Evolutionary conservation across 2,888 invertebrate species (phyloP), one percentile per base, ranked within the genome.

Genomic region (Copidosoma aretas): DNA sequence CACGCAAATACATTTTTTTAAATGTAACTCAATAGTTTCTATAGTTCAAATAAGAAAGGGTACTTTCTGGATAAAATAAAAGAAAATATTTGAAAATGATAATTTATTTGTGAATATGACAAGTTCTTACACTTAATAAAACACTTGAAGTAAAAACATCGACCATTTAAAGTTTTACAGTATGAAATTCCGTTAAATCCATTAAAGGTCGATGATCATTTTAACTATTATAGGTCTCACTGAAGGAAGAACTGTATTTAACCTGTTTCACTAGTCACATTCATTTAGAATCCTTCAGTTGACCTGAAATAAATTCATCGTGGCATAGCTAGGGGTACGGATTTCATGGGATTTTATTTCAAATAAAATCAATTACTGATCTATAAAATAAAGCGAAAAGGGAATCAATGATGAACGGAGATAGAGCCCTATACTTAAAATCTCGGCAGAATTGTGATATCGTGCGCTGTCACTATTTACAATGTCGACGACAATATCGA

Each of bases 401-500:
- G 49, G 22, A 24, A 64, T 60, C 25, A 21, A 60, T 15, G 22
- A n/a, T 24, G n/a, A 67, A 46, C 19, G 12, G 19, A 24, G n/a
- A 54, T 43, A 39, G 43, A 22, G n/a, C 21, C 19, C 24, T 46
- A 14, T 46, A 46, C 41, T 51, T 52, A 54, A 53, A 53, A 53
- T 17, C 62, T 61, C 58, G 46, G 58, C 22, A 62, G 49, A 65
- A 65, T 59, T 54, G 51, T 65, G 59, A 65, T 62, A 51, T 69
- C 62, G 60, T 65, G 65, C 62, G 61, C 46, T 67, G 63, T 64
- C 46, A 64, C 68, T 71, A 71, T 71, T 62, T 71, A 71, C 71
- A 71, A 71, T 68, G 60, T 63, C 68, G 58, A 68, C 68, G 65
- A 71, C 71, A 71, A 71, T 68, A 63, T 63, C 68, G 58, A 68